Conservation (phyloP, 35 echinoderm and acorn worm species). For the Lytechinus variegatus region DNA sequence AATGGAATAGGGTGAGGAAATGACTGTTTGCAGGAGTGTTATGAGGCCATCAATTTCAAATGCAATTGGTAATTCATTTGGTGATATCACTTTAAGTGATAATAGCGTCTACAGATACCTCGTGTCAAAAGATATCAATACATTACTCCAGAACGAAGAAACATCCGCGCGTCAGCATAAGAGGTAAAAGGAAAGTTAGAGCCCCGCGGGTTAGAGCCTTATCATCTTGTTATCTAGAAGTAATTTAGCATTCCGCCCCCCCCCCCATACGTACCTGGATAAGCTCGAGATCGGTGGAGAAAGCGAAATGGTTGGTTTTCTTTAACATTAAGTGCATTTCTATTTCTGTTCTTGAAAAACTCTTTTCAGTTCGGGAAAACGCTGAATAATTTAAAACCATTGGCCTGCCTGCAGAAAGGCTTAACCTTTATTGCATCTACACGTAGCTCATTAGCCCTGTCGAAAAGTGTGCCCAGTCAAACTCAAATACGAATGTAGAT, state of each 20-base stretch:
- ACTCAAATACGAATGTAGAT: not conserved
- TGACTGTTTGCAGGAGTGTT: not conserved
- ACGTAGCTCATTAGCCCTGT: not conserved
- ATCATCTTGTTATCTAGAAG: not conserved
- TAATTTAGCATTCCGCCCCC: not conserved
- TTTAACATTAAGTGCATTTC: not conserved
- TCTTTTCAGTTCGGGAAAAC: not conserved
- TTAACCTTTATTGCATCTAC: not conserved
- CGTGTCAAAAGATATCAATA: not conserved
- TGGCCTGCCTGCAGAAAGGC: not conserved
- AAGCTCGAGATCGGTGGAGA: not conserved
- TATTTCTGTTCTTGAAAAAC: not conserved
- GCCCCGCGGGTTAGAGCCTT: not conserved
- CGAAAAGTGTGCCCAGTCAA: not conserved
- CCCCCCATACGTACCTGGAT: not conserved
- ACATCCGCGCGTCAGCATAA: not conserved
- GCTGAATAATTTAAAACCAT: not conserved
- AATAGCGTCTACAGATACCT: not conserved
- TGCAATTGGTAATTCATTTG: not conserved
- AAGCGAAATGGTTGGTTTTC: not conserved
- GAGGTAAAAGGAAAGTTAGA: not conserved
- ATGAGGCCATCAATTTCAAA: not conserved
- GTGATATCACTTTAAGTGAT: slow-evolving; percentile 1
- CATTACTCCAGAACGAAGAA: not conserved
- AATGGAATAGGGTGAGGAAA: not conserved